phyloP scores from a whole-genome alignment of 92 coral and sea anemone genomes.

The Ricordea florida region DNA sequence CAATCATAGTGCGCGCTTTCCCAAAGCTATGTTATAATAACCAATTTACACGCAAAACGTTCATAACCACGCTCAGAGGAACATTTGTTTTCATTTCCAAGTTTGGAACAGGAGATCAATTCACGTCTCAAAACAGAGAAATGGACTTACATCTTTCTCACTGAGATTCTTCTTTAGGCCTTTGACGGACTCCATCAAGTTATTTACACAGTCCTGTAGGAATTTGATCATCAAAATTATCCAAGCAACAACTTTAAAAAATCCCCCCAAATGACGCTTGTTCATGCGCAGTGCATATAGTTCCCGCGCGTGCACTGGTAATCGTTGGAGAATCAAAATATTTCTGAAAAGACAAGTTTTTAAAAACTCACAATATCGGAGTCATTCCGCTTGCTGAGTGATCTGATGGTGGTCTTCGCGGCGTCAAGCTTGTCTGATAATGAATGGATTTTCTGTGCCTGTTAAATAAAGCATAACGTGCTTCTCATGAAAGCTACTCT shows the following conservation, averaged over 20 bases:
- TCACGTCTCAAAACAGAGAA: too few species aligned
- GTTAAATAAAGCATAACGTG: neutral
- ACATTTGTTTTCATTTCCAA: too few species aligned
- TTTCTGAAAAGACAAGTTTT: neutral
- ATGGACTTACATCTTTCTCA: constrained; percentile 96
- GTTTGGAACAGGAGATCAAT: too few species aligned
- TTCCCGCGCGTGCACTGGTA: too few species aligned
- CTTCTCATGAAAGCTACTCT: too few species aligned
- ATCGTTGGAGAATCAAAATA: neutral
- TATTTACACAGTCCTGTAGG: constrained; percentile 82
- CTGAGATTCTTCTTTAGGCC: constrained; percentile 76
- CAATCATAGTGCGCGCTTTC: too few species aligned
- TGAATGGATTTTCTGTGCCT: constrained; percentile 70
- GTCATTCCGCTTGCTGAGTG: constrained; percentile 76
- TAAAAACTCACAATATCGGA: constrained; percentile 76
- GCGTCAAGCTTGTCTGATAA: constrained; percentile 75
- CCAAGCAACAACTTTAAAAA: too few species aligned
- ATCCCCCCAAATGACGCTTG: too few species aligned
- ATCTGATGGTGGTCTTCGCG: constrained; percentile 53
- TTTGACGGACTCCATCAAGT: constrained; percentile 87
- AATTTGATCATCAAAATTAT: neutral
- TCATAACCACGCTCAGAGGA: too few species aligned
- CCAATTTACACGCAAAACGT: too few species aligned
- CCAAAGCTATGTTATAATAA: too few species aligned
- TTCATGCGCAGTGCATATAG: too few species aligned